phyloP scores from a whole-genome alignment of 1,140 invertebrate species.

The Eurytemora carolleeae region DNA sequence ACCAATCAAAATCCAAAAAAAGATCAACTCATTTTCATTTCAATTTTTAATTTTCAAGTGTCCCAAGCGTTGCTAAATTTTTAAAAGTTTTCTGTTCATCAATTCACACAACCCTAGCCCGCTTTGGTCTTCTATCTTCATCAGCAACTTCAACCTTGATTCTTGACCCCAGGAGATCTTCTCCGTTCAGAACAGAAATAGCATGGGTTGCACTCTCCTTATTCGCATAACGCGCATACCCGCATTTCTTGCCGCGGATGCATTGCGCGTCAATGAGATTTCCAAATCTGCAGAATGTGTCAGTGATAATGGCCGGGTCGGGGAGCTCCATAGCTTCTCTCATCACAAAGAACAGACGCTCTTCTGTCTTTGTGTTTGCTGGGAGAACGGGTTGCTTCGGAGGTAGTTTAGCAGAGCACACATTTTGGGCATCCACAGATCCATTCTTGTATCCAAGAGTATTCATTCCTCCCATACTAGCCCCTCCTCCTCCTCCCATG shows the following conservation, averaged over 20 bases:
- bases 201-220: neutral
- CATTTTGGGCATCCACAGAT: neutral
- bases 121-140: neutral
- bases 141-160: neutral
- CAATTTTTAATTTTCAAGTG: too few relatives aligned
- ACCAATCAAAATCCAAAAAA: too few relatives aligned
- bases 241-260: neutral
- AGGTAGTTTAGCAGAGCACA: neutral
- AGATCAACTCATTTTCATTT: too few relatives aligned
- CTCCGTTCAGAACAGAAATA: neutral
- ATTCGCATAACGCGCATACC: neutral
- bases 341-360: neutral
- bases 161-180: neutral
- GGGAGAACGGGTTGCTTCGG: neutral
- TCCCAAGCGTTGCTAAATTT: too few relatives aligned
- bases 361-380: neutral
- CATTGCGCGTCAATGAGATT: neutral
- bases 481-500: neutral
- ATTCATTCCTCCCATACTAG: too few relatives aligned
- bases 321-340: neutral
- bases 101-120: too few relatives aligned
- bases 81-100: too few relatives aligned
- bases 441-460: too few relatives aligned
- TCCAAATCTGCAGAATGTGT: neutral
- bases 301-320: neutral